Conservation (phyloP, 2,797 vertebrate genomes). For the Capromys pilorides region DNA sequence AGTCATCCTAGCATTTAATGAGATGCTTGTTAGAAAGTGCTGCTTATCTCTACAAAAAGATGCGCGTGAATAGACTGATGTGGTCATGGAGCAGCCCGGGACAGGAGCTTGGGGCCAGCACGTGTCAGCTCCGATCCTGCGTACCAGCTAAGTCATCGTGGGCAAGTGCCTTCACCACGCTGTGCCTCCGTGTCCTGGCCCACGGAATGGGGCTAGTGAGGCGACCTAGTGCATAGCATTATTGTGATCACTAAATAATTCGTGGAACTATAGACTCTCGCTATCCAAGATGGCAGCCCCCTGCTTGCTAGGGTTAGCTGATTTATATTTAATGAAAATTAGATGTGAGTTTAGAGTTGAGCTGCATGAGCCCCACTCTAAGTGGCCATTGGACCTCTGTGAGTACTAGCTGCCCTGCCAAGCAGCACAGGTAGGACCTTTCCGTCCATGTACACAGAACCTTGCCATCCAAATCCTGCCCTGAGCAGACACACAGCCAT, state of each 20-base stretch:
- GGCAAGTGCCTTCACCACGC: not conserved
- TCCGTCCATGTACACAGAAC: not conserved
- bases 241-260: not conserved
- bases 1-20: constrained; percentile 7
- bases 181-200: not conserved
- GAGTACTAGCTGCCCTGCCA: not conserved
- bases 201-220: not conserved
- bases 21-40: not conserved
- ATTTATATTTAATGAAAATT: not conserved
- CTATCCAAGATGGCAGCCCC: not conserved
- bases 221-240: not conserved
- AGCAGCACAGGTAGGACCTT: not conserved
- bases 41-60: not conserved
- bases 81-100: not conserved
- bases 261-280: not conserved
- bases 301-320: not conserved
- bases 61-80: not conserved
- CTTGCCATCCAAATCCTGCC: not conserved
- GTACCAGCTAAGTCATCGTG: not conserved
- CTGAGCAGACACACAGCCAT: not conserved
- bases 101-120: not conserved
- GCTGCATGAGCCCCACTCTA: not conserved
- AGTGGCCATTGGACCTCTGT: not conserved
- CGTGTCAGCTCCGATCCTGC: not conserved
- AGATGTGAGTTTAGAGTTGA: not conserved